Conservation (phyloP, 2,113 vertebrate genomes). For the Eurystomus gularis region DNA sequence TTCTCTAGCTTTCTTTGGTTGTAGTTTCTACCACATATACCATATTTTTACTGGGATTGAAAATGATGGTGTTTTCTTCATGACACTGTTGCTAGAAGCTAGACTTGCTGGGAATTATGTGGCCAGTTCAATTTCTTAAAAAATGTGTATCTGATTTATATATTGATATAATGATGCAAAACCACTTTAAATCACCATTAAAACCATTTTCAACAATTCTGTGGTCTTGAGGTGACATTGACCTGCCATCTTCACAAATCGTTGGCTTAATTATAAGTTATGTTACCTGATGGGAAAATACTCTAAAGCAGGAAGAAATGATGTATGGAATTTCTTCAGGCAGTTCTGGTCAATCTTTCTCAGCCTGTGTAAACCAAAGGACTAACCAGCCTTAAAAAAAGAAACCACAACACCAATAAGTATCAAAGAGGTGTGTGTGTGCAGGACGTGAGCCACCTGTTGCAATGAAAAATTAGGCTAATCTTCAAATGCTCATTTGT, state of each 20-base stretch:
- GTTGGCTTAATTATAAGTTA: conserved; percentile 21
- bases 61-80: not conserved
- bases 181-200: not conserved
- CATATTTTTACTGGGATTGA: conserved; percentile 15
- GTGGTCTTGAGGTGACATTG: not conserved
- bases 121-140: not conserved
- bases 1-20: conserved; percentile 62
- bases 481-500: not conserved
- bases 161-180: conserved; percentile 9
- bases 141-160: conserved; percentile 28
- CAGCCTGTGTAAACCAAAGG: not conserved
- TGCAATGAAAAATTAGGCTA: not conserved
- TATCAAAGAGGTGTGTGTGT: not conserved
- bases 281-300: conserved; percentile 35
- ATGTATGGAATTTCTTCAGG: not conserved
- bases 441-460: not conserved
- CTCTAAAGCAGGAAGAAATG: not conserved
- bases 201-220: conserved; percentile 47
- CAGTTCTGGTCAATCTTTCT: not conserved
- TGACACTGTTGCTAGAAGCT: not conserved
- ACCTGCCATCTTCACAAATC: not conserved
- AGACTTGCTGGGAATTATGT: not conserved
- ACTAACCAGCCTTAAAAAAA: not conserved
- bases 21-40: conserved; percentile 22
- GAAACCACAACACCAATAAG: not conserved